These are phyloP conservation scores for Willisornis vidua DNA, from an alignment of 2,113 vertebrate genomes.

Conservation along the genomic window DNA sequence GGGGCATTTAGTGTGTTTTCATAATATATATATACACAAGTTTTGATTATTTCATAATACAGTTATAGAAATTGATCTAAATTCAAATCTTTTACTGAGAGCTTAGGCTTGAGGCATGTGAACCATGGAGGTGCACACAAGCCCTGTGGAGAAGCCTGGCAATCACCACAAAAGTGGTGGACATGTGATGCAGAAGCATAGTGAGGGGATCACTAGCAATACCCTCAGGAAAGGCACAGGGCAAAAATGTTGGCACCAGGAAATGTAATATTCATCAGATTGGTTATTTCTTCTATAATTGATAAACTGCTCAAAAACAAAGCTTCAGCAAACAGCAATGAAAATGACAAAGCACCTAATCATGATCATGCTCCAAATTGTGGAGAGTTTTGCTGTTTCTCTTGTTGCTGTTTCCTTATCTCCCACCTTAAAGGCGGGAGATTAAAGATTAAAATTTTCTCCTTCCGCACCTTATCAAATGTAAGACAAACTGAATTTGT, in stretches of 20 bases:
- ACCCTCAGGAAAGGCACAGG: not conserved
- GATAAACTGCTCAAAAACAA: not conserved
- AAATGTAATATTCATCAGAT: not conserved
- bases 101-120: not conserved
- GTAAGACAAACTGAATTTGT: not conserved
- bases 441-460: not conserved
- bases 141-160: not conserved
- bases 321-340: not conserved
- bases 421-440: not conserved
- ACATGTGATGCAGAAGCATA: not conserved
- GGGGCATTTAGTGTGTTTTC: not conserved
- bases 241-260: not conserved
- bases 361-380: not conserved
- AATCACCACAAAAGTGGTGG: not conserved
- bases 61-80: not conserved
- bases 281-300: not conserved
- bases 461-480: not conserved
- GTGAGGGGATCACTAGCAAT: not conserved
- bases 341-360: not conserved
- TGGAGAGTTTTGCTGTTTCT: not conserved
- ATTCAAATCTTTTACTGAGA: not conserved
- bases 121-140: not conserved
- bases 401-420: not conserved
- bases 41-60: not conserved
- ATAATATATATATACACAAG: not conserved